These are phyloP conservation scores for Colaptes auratus DNA, from an alignment of 2,113 vertebrate species.

Conservation along the genomic window DNA sequence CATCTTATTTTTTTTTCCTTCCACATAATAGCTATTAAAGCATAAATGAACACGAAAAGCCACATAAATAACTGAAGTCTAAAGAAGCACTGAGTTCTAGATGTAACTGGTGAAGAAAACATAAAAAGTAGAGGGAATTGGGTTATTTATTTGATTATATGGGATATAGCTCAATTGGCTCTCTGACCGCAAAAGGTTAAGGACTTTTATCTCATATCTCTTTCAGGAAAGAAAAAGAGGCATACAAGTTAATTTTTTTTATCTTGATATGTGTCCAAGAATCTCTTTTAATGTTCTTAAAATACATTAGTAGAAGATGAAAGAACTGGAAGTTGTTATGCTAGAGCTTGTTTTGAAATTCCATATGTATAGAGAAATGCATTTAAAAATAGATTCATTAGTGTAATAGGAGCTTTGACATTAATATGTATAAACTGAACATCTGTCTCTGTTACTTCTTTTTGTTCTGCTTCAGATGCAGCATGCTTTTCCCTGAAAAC, in stretches of 20 bases:
- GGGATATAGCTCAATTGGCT: not conserved
- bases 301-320: constrained; percentile 49
- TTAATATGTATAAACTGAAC: constrained; percentile 56
- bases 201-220: not conserved
- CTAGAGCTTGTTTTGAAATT: constrained; percentile 61
- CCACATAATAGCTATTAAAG: not conserved
- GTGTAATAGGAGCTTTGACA: constrained; percentile 38
- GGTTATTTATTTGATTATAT: not conserved
- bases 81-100: not conserved
- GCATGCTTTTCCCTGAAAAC: constrained; percentile 7
- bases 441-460: constrained; percentile 8
- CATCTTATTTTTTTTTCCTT: not conserved
- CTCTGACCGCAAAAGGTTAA: not conserved
- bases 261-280: constrained; percentile 55
- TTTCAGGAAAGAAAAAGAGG: not conserved
- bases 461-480: constrained; percentile 5
- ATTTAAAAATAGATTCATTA: constrained; percentile 43
- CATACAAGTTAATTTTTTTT: not conserved
- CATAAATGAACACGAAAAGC: not conserved
- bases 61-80: not conserved
- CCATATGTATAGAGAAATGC: constrained; percentile 25
- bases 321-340: constrained; percentile 39
- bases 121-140: not conserved
- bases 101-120: not conserved
- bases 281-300: constrained; percentile 30